phyloP scores from a whole-genome alignment of 2,113 vertebrate genomes.

The Phalacrocorax brasilianus region DNA sequence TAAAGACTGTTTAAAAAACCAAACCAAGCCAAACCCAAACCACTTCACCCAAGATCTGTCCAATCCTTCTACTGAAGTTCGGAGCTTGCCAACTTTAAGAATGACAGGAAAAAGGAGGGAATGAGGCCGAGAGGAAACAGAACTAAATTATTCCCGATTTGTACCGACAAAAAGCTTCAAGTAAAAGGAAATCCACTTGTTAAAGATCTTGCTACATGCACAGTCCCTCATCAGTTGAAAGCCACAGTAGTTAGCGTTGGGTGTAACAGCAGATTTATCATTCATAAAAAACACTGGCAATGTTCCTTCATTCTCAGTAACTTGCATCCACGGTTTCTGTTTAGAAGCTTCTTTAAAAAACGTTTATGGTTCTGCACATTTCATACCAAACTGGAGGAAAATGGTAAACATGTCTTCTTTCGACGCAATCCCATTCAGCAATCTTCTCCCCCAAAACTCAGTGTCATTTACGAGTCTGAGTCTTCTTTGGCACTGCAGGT shows the following conservation, averaged over 20 bases:
- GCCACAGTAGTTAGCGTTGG: constrained; percentile 63
- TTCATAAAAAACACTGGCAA: constrained; percentile 14
- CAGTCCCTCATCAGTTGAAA: constrained; percentile 56
- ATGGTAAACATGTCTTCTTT: not conserved
- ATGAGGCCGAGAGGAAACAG: not conserved
- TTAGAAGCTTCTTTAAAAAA: constrained; percentile 38
- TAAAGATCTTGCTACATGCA: constrained; percentile 72
- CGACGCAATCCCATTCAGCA: not conserved
- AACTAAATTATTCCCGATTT: constrained; percentile 45
- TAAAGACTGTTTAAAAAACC: constrained; percentile 35
- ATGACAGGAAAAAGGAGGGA: not conserved
- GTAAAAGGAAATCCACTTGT: constrained; percentile 73
- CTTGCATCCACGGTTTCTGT: not conserved
- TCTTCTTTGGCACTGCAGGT: constrained; percentile 86
- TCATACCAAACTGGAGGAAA: constrained; percentile 43
- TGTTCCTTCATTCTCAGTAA: not conserved
- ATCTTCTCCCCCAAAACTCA: not conserved
- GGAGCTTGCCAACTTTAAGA: not conserved
- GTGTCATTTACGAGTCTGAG: constrained; percentile 75
- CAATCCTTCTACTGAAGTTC: not conserved
- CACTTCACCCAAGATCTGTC: constrained; percentile 12
- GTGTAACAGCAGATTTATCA: constrained; percentile 42
- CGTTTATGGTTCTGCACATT: constrained; percentile 41
- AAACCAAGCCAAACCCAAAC: constrained; percentile 42
- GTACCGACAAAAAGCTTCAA: constrained; percentile 84